A percentile compares a stretch with the other conserved stretches of the same genome.
Conservation (phyloP, 2,797 vertebrate species). For the Anableps anableps region DNA sequence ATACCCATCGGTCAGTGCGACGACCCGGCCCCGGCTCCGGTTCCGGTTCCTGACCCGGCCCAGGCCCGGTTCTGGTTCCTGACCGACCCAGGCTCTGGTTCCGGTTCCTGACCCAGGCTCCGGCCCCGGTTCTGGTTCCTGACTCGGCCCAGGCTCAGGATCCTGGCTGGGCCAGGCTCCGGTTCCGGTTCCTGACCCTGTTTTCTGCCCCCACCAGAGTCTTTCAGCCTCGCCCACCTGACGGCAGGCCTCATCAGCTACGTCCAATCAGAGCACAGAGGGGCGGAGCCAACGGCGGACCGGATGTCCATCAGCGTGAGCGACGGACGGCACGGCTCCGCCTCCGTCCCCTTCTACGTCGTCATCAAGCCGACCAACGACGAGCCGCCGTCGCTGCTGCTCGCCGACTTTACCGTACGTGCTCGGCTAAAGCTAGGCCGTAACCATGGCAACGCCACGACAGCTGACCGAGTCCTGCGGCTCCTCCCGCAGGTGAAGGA, state of each 20-base stretch:
- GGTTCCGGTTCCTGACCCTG: neutral
- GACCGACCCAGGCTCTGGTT: neutral
- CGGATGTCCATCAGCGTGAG: slow-evolving; percentile 76
- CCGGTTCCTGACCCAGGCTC: too few relatives aligned
- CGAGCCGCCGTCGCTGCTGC: slow-evolving; percentile 69
- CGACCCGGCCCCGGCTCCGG: neutral
- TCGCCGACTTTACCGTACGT: slow-evolving; percentile 78
- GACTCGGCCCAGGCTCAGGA: too few relatives aligned
- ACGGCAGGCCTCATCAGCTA: slow-evolving; percentile 75
- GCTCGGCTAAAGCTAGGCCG: neutral
- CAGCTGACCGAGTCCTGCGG: neutral
- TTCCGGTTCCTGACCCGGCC: neutral
- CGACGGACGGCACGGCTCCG: slow-evolving; percentile 77
- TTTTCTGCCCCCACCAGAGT: slow-evolving; percentile 69
- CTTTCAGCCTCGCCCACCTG: slow-evolving; percentile 78
- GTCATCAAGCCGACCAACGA: slow-evolving; percentile 80
- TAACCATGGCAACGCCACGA: too few relatives aligned
- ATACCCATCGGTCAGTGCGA: slow-evolving; percentile 71
- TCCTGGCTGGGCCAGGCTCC: neutral
- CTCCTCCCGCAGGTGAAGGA: slow-evolving; percentile 69
- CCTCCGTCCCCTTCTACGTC: slow-evolving; percentile 74
- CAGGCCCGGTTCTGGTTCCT: neutral
- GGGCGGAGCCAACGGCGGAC: slow-evolving; percentile 70
- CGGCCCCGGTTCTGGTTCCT: too few relatives aligned
- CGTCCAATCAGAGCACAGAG: slow-evolving; percentile 68